Percentiles rank a stretch among this genome's conserved stretches.
Evolutionary conservation across 2,113 vertebrate species (phyloP).

Genomic region (Halichoerus grypus): DNA sequence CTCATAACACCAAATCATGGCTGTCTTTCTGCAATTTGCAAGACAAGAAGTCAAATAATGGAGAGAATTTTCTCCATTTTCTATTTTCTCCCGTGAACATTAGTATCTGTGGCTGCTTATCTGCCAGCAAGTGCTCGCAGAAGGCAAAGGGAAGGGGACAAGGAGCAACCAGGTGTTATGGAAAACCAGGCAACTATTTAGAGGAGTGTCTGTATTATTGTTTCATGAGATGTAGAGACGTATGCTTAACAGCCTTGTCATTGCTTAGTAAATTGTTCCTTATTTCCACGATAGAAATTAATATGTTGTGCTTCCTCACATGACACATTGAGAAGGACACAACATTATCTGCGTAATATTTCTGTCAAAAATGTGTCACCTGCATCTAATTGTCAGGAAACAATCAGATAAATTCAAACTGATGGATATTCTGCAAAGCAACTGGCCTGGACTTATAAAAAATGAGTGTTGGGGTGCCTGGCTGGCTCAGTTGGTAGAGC

Average conservation of each 20-base stretch:
- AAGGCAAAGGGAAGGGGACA: background rate
- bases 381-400: background rate
- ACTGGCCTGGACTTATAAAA: background rate
- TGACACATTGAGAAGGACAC: background rate
- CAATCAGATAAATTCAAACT: slow-evolving; percentile 43
- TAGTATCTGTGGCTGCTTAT: slow-evolving; percentile 30
- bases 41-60: background rate
- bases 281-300: slow-evolving; percentile 49
- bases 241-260: background rate
- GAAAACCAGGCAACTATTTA: slow-evolving; percentile 18
- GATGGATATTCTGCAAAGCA: background rate
- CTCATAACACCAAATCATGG: background rate
- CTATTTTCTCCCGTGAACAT: background rate
- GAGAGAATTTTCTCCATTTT: slow-evolving; percentile 29
- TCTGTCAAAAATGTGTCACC: slow-evolving; percentile 24
- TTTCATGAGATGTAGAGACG: slow-evolving; percentile 22
- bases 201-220: background rate
- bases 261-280: slow-evolving; percentile 46
- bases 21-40: slow-evolving; percentile 24
- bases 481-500: background rate
- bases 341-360: background rate
- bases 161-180: background rate
- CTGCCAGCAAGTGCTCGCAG: background rate
- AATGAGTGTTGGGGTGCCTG: background rate
- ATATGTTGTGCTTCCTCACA: background rate